A percentile compares a stretch with the other conserved stretches of the same genome.
These are phyloP conservation scores for Anolis apletophallus DNA, from an alignment of 2,797 vertebrate genomes.

Conservation along the genomic window DNA sequence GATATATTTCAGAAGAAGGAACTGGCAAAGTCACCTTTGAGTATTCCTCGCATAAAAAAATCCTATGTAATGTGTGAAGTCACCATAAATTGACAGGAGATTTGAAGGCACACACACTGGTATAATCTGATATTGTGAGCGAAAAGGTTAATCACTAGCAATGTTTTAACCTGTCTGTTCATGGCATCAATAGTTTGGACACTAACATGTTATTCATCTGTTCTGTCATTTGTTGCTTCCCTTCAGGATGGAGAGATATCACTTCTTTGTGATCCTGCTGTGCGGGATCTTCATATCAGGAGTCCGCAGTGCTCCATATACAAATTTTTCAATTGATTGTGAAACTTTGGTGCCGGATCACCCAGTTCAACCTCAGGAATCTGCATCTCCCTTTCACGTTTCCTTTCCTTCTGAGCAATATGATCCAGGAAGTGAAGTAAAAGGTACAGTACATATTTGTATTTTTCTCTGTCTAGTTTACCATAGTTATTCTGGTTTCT, in stretches of 20 bases:
- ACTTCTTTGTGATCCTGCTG: slow-evolving; percentile 55
- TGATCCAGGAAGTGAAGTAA: slow-evolving; percentile 65
- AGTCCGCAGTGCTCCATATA: slow-evolving; percentile 57
- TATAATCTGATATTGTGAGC: neutral
- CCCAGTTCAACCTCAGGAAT: slow-evolving; percentile 59
- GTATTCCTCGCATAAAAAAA: no score
- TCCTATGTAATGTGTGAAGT: no score
- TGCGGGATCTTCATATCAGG: slow-evolving; percentile 65
- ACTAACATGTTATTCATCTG: neutral
- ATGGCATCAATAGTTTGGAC: neutral
- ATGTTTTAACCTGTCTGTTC: neutral
- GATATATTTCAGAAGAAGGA: no score
- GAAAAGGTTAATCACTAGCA: neutral
- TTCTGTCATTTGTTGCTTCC: slow-evolving; percentile 34
- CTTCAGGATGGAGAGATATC: slow-evolving; percentile 58
- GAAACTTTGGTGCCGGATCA: slow-evolving; percentile 70
- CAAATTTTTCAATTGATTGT: slow-evolving; percentile 70
- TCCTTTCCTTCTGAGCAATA: slow-evolving; percentile 62
- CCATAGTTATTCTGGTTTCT: neutral
- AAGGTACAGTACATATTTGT: slow-evolving; percentile 60
- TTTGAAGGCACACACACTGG: no score
- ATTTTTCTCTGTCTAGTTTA: neutral
- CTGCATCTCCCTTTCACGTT: slow-evolving; percentile 66
- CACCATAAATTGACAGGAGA: no score
- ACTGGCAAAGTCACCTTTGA: no score